A percentile compares a stretch with the other conserved stretches of the same genome.
Conservation (phyloP, 2,888 invertebrate genomes). For the Euzetes globulus region DNA sequence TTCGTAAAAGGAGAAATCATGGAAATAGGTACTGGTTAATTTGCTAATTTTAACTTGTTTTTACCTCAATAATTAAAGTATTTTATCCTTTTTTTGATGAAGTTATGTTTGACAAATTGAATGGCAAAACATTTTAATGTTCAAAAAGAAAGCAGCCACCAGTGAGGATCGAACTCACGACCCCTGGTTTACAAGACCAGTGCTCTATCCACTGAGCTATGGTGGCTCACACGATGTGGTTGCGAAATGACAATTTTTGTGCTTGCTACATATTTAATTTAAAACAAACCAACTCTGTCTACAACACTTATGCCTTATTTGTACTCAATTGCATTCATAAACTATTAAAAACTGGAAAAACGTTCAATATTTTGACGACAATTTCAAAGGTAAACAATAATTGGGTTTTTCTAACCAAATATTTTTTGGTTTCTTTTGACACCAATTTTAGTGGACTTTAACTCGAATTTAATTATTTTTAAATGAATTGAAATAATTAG, state of each 20-base stretch:
- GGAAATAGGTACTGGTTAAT: too few relatives aligned
- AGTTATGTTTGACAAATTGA: too few relatives aligned
- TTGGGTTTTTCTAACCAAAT: too few relatives aligned
- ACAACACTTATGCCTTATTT: background rate
- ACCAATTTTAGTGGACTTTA: background rate
- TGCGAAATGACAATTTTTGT: background rate
- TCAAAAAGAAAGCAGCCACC: slow-evolving; percentile 18
- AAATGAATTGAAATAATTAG: background rate
- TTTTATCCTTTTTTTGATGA: too few relatives aligned
- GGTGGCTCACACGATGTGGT: background rate
- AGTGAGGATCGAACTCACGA: slow-evolving; percentile 37
- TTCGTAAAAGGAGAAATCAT: too few relatives aligned
- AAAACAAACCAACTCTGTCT: background rate
- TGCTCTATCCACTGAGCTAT: slow-evolving; percentile 36
- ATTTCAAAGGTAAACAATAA: too few relatives aligned
- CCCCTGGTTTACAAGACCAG: slow-evolving; percentile 36
- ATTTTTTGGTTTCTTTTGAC: too few relatives aligned
- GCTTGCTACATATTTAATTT: background rate
- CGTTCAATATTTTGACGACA: too few relatives aligned
- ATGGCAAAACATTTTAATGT: background rate
- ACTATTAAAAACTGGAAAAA: too few relatives aligned
- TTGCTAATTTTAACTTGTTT: too few relatives aligned
- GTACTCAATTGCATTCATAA: too few relatives aligned
- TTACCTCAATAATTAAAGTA: too few relatives aligned
- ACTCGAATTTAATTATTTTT: background rate